Base-by-base conservation (phyloP, 2,888 invertebrate species). In the Stegana nigrithorax region DNA sequence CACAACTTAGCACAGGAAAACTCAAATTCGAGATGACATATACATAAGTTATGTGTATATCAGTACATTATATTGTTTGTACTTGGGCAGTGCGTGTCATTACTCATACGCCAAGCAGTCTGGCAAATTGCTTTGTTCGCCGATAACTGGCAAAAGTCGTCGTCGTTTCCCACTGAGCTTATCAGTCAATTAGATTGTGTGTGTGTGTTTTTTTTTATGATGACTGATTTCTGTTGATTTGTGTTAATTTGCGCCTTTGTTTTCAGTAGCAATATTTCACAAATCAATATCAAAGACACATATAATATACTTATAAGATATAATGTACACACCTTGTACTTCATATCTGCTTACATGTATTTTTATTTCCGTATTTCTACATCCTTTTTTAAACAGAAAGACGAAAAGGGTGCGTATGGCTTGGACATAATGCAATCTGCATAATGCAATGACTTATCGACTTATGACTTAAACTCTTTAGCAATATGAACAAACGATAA, bases 91-190 rank as follows among this genome's bases (percentile, higher is more conserved):
- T 50, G 50, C 25, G 27, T 17, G n/a, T 21, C n/a, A 50, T 50
- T 50, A 50, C 50, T 50, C 50, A 50, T 50, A 50, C 26, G 50
- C 26, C 50, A 25, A 1, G 21, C 45, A n/a, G 39, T 39, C 39
- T 39, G 17, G 39, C 39, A 4, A 39, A 39, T 12, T 45, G 8
- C 42, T 14, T 26, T 50, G 50, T n/a, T n/a, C n/a, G 26, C 50
- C 50, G 50, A 50, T 50, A 50, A 47, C 25, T 2, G 4, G 23
- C n/a, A 47, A 47, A 25, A 23, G 25, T 47, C 23, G 3, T 36
- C 10, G 36, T 36, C 14, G 4, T 36, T 36, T 36, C 10, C 14
- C 14, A 5, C 14, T 36, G n/a, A n/a, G n/a, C 4, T 36, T 36
- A 5, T 36, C 17, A 39, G 2, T 8, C 2, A 10, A n/a, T 39